Evolutionary conservation across 1,140 invertebrate species (phyloP).

Genomic region (Procambarus virginalis): DNA sequence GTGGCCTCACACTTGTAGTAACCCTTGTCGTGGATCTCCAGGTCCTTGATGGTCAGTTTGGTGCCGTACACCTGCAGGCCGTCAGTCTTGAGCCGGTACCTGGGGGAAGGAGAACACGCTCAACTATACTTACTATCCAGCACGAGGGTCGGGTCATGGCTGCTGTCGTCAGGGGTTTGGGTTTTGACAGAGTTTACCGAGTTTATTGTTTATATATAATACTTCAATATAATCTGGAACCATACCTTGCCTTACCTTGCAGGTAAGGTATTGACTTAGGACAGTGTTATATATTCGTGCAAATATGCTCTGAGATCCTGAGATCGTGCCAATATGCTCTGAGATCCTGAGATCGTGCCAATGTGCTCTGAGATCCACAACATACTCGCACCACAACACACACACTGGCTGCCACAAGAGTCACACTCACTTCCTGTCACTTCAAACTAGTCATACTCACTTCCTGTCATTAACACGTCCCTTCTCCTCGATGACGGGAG

Average conservation of each 20-base stretch:
- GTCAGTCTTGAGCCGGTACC: constrained; percentile 54
- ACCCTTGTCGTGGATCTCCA: constrained; percentile 81
- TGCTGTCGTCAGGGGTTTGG: too few species aligned
- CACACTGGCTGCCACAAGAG: neutral
- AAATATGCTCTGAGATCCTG: too few species aligned
- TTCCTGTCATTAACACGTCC: constrained; percentile 77
- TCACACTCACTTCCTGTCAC: neutral
- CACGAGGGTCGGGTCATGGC: too few species aligned
- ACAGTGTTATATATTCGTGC: too few species aligned
- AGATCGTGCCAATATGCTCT: neutral
- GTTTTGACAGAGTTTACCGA: too few species aligned
- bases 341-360: too few species aligned
- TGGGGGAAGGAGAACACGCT: neutral
- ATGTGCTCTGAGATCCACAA: neutral
- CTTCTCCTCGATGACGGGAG: constrained; percentile 77
- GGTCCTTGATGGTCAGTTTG: constrained; percentile 78
- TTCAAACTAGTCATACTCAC: constrained; percentile 27
- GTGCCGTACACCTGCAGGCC: constrained; percentile 72
- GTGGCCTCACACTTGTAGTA: constrained; percentile 82
- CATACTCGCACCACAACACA: neutral
- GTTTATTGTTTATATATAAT: too few species aligned
- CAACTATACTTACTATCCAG: too few species aligned
- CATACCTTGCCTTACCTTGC: too few species aligned
- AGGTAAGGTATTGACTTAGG: too few species aligned
- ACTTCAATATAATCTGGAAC: too few species aligned